Percentiles rank a stretch among this genome's conserved stretches.
phyloP scores from a whole-genome alignment of 1,140 invertebrate species.

The Eupristina koningsbergeri region DNA sequence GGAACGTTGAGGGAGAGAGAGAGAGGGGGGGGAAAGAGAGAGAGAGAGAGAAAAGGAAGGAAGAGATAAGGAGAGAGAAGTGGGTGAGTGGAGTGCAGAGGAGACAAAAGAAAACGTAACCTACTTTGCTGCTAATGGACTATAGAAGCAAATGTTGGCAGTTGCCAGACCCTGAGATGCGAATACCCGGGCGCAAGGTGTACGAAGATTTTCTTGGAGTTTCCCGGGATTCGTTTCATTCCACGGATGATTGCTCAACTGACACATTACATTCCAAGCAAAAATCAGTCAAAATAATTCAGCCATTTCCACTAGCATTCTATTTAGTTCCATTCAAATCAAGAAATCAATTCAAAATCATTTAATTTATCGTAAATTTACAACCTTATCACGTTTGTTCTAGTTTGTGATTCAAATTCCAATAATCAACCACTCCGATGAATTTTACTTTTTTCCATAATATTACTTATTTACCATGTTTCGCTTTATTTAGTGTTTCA shows the following conservation, averaged over 20 bases:
- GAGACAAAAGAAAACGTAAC: conserved; percentile 59
- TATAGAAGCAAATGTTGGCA: conserved; percentile 38
- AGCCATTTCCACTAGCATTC: background rate
- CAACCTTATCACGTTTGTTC: background rate
- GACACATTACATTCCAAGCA: background rate
- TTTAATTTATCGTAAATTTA: background rate
- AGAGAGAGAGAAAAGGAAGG: too few relatives aligned
- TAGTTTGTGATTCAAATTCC: background rate
- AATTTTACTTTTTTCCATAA: too few relatives aligned
- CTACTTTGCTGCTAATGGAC: conserved; percentile 54
- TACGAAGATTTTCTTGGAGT: background rate
- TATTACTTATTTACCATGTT: too few relatives aligned
- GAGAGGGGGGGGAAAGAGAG: background rate
- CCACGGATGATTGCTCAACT: background rate
- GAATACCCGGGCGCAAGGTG: background rate
- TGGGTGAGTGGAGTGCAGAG: conserved; percentile 49
- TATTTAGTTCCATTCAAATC: background rate
- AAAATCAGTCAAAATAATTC: background rate
- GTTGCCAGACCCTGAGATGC: too few relatives aligned
- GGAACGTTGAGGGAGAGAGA: background rate
- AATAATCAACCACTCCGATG: too few relatives aligned
- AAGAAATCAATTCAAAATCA: background rate
- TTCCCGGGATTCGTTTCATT: background rate
- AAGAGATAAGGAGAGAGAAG: conserved; percentile 31
- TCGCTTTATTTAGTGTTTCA: too few relatives aligned